Percentiles rank a stretch among this genome's conserved stretches.
phyloP scores from a whole-genome alignment of 2,888 invertebrate species.

The Podotricha telesiphe region DNA sequence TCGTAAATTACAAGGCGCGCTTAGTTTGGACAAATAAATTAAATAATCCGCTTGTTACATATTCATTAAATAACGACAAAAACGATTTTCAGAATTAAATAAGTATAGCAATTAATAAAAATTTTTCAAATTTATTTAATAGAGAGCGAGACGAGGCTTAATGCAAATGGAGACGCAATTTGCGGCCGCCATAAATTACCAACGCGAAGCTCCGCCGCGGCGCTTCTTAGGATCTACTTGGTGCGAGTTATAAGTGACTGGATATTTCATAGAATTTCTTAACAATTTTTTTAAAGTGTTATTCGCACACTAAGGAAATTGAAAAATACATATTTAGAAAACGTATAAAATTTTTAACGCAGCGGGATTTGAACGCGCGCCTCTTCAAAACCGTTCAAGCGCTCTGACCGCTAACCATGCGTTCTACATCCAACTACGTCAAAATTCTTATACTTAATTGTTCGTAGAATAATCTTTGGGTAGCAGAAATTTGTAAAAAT shows the following conservation, averaged over 20 bases:
- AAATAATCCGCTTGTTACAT: background rate
- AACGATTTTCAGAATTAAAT: slow-evolving; percentile 5
- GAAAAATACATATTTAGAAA: too few relatives aligned
- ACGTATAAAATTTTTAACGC: too few relatives aligned
- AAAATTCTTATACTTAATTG: too few relatives aligned
- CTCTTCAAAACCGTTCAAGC: too few relatives aligned
- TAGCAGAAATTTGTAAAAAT: too few relatives aligned
- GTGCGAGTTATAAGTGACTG: slow-evolving; percentile 15
- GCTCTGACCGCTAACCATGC: too few relatives aligned
- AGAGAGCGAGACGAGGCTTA: background rate
- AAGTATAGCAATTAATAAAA: slow-evolving; percentile 16
- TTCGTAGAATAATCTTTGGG: too few relatives aligned
- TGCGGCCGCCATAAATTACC: slow-evolving; percentile 49
- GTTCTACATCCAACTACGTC: too few relatives aligned
- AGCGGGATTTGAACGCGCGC: too few relatives aligned
- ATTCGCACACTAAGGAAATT: too few relatives aligned
- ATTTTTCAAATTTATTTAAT: background rate
- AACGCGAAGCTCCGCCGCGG: slow-evolving; percentile 50
- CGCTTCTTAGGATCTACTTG: slow-evolving; percentile 53
- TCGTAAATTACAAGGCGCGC: slow-evolving; percentile 1
- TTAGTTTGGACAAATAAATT: background rate
- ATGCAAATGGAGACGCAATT: slow-evolving; percentile 33
- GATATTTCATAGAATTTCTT: background rate
- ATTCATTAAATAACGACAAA: background rate
- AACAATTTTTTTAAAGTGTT: too few relatives aligned